These are phyloP conservation scores for Gerris lacustris DNA, from an alignment of 2,888 invertebrate species.

Conservation along the genomic window DNA sequence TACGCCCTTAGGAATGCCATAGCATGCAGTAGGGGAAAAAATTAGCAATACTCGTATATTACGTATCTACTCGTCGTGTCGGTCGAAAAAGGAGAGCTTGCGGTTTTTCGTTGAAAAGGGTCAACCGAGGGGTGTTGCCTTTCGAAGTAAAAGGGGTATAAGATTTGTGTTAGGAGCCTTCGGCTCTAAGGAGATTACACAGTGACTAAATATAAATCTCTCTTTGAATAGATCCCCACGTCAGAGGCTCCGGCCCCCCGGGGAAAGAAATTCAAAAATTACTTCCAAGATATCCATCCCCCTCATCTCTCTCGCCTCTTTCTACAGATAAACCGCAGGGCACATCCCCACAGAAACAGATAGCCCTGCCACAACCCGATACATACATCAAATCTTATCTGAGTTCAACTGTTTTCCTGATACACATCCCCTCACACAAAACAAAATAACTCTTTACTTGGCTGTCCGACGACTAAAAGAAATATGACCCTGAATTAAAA, in stretches of 20 bases:
- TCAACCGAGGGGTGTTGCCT: not conserved
- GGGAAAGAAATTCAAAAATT: constrained; percentile 1
- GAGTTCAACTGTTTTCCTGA: not conserved
- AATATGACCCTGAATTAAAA: too few relatives aligned
- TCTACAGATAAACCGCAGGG: not conserved
- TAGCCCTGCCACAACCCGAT: not conserved
- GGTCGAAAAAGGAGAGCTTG: not conserved
- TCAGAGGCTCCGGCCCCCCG: not conserved
- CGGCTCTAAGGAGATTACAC: constrained; percentile 3
- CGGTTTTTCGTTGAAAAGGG: not conserved
- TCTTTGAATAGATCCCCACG: not conserved
- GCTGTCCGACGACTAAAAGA: too few relatives aligned
- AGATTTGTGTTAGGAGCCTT: not conserved
- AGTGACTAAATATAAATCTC: constrained; percentile 1
- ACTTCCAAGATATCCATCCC: constrained; percentile 1
- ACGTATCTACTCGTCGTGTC: too few relatives aligned
- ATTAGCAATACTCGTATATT: too few relatives aligned
- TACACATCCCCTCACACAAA: not conserved
- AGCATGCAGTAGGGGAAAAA: too few relatives aligned
- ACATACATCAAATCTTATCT: not conserved
- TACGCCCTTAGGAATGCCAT: too few relatives aligned
- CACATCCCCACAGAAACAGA: not conserved
- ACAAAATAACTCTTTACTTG: not conserved
- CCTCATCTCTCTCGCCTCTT: not conserved
- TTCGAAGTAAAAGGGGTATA: constrained; percentile 1